A percentile compares a stretch with the other conserved stretches of the same genome.
Conservation (phyloP, 2,888 invertebrate species). For the Spodoptera picta region DNA sequence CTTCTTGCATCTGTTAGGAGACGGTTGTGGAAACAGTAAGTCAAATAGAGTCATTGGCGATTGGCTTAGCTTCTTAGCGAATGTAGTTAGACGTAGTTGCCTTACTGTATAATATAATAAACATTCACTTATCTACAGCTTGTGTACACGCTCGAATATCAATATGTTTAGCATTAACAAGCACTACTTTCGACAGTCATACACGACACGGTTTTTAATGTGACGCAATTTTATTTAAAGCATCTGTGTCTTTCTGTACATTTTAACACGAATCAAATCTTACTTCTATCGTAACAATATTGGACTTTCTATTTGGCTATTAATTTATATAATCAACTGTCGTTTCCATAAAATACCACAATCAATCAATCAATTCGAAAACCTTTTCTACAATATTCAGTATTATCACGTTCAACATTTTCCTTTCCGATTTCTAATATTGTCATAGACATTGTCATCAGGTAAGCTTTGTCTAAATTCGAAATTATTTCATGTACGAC, state of each 20-base stretch:
- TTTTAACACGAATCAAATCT: conserved; percentile 36
- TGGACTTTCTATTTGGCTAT: conserved; percentile 37
- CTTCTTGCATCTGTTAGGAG: conserved; percentile 89
- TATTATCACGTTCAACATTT: conserved; percentile 19
- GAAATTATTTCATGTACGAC: conserved; percentile 26
- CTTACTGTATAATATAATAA: conserved; percentile 59
- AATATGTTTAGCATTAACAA: conserved; percentile 51
- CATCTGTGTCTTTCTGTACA: conserved; percentile 46
- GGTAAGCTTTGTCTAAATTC: conserved; percentile 47
- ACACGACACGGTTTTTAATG: conserved; percentile 42
- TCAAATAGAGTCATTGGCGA: conserved; percentile 83
- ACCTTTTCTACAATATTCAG: conserved; percentile 31
- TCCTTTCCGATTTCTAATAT: conserved; percentile 14
- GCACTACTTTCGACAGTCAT: conserved; percentile 50
- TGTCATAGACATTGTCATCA: conserved; percentile 26
- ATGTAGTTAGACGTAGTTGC: conserved; percentile 69
- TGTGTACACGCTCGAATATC: conserved; percentile 51
- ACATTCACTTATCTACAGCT: conserved; percentile 60
- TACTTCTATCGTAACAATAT: conserved; percentile 44
- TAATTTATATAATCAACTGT: conserved; percentile 34
- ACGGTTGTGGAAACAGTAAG: conserved; percentile 89
- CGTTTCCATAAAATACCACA: conserved; percentile 28
- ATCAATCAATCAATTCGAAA: conserved; percentile 26
- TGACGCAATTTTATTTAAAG: conserved; percentile 46
- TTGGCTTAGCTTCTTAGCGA: conserved; percentile 83